Conservation (phyloP, 1,140 invertebrate species). For the Zaprionus kolodkinae region DNA sequence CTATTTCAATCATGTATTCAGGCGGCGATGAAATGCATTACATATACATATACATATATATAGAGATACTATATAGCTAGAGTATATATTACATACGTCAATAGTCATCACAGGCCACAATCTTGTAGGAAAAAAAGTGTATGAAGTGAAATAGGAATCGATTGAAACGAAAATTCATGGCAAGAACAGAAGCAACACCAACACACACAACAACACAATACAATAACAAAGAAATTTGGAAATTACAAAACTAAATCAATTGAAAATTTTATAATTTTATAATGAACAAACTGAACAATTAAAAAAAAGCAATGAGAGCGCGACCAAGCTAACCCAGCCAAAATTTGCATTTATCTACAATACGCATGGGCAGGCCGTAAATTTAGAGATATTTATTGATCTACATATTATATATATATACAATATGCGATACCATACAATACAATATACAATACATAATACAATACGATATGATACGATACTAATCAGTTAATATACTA, state of each 20-base stretch:
- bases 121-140: slow-evolving; percentile 42
- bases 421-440: slow-evolving; percentile 19
- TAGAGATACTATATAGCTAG: slow-evolving; percentile 55
- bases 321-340: slow-evolving; percentile 73
- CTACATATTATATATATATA: slow-evolving; percentile 38
- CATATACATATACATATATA: slow-evolving; percentile 37
- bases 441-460: slow-evolving; percentile 27
- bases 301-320: slow-evolving; percentile 8
- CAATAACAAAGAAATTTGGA: slow-evolving; percentile 30
- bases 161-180: slow-evolving; percentile 9
- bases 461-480: slow-evolving; percentile 36
- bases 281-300: slow-evolving; percentile 1
- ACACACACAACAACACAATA: slow-evolving; percentile 13
- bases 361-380: slow-evolving; percentile 51
- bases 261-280: slow-evolving; percentile 33
- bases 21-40: slow-evolving; percentile 56
- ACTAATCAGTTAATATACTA: slow-evolving; percentile 23
- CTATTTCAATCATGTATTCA: slow-evolving; percentile 81
- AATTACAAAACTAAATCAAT: slow-evolving; percentile 12
- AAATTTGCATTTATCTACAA: slow-evolving; percentile 80
- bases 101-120: slow-evolving; percentile 57
- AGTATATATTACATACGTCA: slow-evolving; percentile 52
- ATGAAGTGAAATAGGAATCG: slow-evolving; percentile 21
- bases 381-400: slow-evolving; percentile 76
- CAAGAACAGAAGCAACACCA: slow-evolving; percentile 35